Base-by-base conservation (phyloP, 2,113 vertebrate genomes). In the Origma solitaria region DNA sequence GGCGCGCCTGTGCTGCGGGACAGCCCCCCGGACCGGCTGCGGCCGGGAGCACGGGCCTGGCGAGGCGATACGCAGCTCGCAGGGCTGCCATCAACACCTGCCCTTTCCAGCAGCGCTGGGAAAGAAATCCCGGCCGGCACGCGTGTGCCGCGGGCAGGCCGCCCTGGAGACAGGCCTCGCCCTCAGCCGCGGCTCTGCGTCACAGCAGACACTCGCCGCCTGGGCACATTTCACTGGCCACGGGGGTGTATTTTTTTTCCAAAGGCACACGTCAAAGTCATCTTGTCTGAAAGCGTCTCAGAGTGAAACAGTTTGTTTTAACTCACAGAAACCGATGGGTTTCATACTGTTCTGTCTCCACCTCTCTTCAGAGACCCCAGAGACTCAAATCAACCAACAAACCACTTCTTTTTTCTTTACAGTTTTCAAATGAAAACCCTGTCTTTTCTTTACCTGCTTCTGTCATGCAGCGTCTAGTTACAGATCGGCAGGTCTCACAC, bases 231-330 rank as follows among this genome's bases (percentile, higher is more conserved):
- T 38, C 65, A 38, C 42, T 33, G 49, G 31, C 27, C 84, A 20
- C 15, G 1, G 73, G 3, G 37, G 28, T 15, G 28, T 56, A 3
- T 12, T 19, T 38, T 72, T 24, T 24, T 60, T 22, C n/a, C 77
- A 35, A 31, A 71, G 73, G 64, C 11, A 56, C 15, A 2, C 3
- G 18, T 85, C 53, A 84, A 82, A 70, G 53, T 38, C 25, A 23
- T 87, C 50, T 35, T 22, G n/a, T 28, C 70, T 54, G 50, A 42
- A 75, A 78, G 47, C 2, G 3, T 75, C 83, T 86, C 92, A 94
- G 40, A 95, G 53, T 20, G 88, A 95, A 96, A 86, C 60, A n/a
- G 68, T 30, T 54, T 56, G 76, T 37, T 95, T 84, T 79, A 84
- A 82, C 37, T 72, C 84, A 87, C 37, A 69, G 89, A 54, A 95